Base-by-base conservation (phyloP, 2,797 vertebrate species). In the Synanceia verrucosa region DNA sequence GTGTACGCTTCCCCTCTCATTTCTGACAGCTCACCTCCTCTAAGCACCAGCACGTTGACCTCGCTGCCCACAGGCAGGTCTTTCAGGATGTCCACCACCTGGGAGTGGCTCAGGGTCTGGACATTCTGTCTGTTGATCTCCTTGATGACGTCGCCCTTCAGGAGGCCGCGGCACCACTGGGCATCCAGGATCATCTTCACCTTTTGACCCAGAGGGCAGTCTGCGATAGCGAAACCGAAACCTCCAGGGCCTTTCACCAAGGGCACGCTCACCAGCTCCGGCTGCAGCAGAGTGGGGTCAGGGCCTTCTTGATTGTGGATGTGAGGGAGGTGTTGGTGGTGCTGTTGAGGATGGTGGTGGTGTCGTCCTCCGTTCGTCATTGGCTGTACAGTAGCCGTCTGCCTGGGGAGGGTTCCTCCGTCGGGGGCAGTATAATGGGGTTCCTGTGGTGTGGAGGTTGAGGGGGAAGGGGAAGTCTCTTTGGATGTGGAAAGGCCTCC, bases 131-230 rank as follows among this genome's bases (percentile, higher is more conserved):
- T 93, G 92, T 96, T 97, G 71, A 99, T 96, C 90, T 99, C 97
- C 91, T 98, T 97, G 90, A 99, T 97, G 16, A 99, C 94, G 0
- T 99, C 98, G 2, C 98, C 97, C 78, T 99, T 99, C 83, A 98
- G 93, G 75, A 99, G 91, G 62, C 97, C 98, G 6, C 95, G 96
- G 86, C 98, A 99, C 97, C 97, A 99, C 91, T 99, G 97, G 19
- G 96, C 97, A 14, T 99, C 98, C 91, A 99, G 89, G 90, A 99
- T 98, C 97, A 99, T 99, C 91, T 98, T 99, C 73, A 99, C 98
- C 90, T 99, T 99, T 81, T 99, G 98, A 16, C 98, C 98, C 7
- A 96, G 90, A 2, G 97, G 95, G 77, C 96, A 97, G 81, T 99
- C 98, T 0, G 98, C 97, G 46, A 99, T 99, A 67, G 98, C 97